Evolutionary conservation across 2,888 invertebrate genomes (phyloP).

Genomic region (Gastracanthus pulcherrimus): DNA sequence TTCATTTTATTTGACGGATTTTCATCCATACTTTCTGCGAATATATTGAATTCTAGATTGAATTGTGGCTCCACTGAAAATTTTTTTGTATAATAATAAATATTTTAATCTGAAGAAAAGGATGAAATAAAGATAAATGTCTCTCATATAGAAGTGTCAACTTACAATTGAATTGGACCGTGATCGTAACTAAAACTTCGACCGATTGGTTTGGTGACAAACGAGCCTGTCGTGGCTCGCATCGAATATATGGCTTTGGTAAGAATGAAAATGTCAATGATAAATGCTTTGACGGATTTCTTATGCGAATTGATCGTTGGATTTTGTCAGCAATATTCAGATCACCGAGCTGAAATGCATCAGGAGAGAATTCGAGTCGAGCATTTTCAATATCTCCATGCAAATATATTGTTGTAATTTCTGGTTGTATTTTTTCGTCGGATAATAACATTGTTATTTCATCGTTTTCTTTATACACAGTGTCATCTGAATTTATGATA

Average conservation of each 20-base stretch:
- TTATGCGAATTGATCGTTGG: constrained; percentile 76
- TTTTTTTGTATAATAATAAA: background rate
- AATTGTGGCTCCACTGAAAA: constrained; percentile 61
- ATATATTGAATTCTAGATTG: constrained; percentile 66
- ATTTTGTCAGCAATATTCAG: constrained; percentile 75
- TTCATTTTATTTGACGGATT: too few relatives aligned
- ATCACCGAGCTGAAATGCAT: constrained; percentile 77
- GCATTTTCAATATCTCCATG: constrained; percentile 80
- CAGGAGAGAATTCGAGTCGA: constrained; percentile 78
- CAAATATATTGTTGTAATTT: constrained; percentile 80
- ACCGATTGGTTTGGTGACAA: constrained; percentile 74
- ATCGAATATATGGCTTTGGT: constrained; percentile 76
- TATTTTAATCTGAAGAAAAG: too few relatives aligned
- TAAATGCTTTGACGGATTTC: constrained; percentile 77
- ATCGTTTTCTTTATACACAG: background rate
- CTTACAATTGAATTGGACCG: constrained; percentile 61
- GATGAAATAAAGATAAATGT: too few relatives aligned
- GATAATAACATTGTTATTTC: background rate
- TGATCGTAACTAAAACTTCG: constrained; percentile 66
- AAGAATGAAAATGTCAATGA: constrained; percentile 77
- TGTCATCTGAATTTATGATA: too few relatives aligned
- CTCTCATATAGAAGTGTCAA: too few relatives aligned
- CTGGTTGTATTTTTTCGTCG: constrained; percentile 58
- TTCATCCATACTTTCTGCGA: constrained; percentile 60
- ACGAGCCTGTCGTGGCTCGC: constrained; percentile 75